Evolutionary conservation across 30 jellyfish, hydroid and myxozoan species (phyloP), one percentile per base, ranked within the genome.

Genomic region (Clytia hemisphaerica): DNA sequence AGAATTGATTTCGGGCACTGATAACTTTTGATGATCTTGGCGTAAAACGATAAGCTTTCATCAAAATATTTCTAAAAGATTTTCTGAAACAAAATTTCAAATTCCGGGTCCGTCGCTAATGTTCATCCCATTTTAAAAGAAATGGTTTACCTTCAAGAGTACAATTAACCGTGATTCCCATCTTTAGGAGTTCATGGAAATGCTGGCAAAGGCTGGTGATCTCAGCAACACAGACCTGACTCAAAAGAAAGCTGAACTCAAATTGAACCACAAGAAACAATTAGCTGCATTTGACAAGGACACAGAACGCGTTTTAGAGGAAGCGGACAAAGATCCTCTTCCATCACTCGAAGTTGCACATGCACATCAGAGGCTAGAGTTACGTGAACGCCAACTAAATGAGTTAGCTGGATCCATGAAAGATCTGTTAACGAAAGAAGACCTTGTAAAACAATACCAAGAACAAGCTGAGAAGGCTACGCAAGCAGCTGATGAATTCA

Each of bases 331-430:
- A 6, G 95, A 80, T 21, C 73, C 93, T 4, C 31, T 68, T 2
- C 74, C 98, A 12, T 75, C 95, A 2, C 61, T 89, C 6, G 86
- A 89, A 50, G 83, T 89, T 10, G 51, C 60, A 48, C 95, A 89
- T 55, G 96, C 96, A 1, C 96, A 85, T 53, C 92, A 85, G 0
- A 64, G 98, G 32, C 49, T 89, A 42, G 98, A 64, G 42, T 67
- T 89, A 30, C 92, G 98, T 58, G 98, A 89, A 47, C 60, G 85
- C 33, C 98, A 89, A 28, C 88, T 89, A 40, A 79, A 76, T 50
- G 98, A 89, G 65, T 44, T 89, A 34, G 94, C 98, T 7, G 94
- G 94, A 33, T 73, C 93, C 53, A 89, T 89, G 95, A 82, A 67
- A 47, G 72, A 82, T 22, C 85, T 73, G 4, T 53, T 72, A 3